Percentiles rank a stretch among this genome's conserved stretches.
Evolutionary conservation across 2,888 invertebrate genomes (phyloP).

Genomic region (Idaea dimidiata): DNA sequence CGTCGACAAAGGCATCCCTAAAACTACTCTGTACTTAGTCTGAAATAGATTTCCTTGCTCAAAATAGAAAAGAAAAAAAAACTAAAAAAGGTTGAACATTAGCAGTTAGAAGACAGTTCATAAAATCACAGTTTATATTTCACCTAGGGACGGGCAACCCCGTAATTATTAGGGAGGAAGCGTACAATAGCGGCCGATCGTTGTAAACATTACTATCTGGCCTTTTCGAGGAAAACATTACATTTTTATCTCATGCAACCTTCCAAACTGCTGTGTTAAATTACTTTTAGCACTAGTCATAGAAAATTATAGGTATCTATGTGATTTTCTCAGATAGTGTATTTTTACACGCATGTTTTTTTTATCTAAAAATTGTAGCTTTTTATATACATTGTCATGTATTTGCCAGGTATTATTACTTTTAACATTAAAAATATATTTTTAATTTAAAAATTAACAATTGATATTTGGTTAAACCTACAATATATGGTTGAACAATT

Average conservation of each 20-base stretch:
- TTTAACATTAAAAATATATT: too few relatives aligned
- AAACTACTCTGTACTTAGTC: too few relatives aligned
- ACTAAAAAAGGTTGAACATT: background rate
- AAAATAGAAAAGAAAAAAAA: background rate
- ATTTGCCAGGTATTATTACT: too few relatives aligned
- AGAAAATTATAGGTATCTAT: background rate
- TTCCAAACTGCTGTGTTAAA: conserved; percentile 15
- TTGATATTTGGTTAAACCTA: too few relatives aligned
- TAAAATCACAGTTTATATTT: conserved; percentile 43
- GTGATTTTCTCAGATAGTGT: background rate
- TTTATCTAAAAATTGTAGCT: background rate
- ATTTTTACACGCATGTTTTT: background rate
- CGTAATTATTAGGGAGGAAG: conserved; percentile 46
- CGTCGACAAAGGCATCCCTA: too few relatives aligned
- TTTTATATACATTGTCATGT: too few relatives aligned
- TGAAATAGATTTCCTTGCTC: too few relatives aligned
- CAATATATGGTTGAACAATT: too few relatives aligned
- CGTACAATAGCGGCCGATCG: conserved; percentile 34
- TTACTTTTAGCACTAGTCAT: conserved; percentile 6
- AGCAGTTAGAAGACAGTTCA: conserved; percentile 22
- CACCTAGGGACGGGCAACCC: conserved; percentile 30
- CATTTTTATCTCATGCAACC: background rate
- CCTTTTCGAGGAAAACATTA: conserved; percentile 27
- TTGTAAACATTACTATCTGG: conserved; percentile 40
- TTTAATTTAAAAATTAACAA: too few relatives aligned